These are phyloP conservation scores for Drosophila lacicola DNA, from an alignment of 2,888 invertebrate species.

Conservation along the genomic window DNA sequence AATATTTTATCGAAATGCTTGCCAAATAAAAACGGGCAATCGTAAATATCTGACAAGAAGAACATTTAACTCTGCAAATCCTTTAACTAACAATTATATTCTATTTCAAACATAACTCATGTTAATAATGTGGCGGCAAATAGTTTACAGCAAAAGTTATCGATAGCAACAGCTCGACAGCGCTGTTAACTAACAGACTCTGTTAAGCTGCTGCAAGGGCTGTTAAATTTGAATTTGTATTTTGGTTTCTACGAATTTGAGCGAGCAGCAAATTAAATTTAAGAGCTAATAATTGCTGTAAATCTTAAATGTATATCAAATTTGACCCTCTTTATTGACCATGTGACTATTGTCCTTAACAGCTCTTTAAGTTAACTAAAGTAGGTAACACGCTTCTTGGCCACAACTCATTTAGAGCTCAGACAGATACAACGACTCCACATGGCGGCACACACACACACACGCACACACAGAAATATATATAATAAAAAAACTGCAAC, in stretches of 20 bases:
- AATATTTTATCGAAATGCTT: constrained; percentile 8
- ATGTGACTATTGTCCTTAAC: not conserved
- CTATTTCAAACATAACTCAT: not conserved
- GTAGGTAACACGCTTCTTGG: constrained; percentile 43
- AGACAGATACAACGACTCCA: constrained; percentile 37
- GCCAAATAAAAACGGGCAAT: constrained; percentile 27
- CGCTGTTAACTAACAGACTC: constrained; percentile 30
- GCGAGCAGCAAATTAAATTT: no score
- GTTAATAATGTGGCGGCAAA: constrained; percentile 15
- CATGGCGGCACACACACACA: constrained; percentile 6
- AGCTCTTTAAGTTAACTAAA: constrained; percentile 37
- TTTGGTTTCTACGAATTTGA: not conserved
- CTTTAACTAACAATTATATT: not conserved
- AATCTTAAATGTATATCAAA: not conserved
- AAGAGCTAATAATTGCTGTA: no score
- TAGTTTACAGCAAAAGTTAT: constrained; percentile 4
- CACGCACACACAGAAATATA: not conserved
- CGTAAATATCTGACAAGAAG: no score
- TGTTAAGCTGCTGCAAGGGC: constrained; percentile 1
- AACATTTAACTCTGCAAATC: not conserved
- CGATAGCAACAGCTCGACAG: constrained; percentile 8
- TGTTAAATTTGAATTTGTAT: constrained; percentile 16
- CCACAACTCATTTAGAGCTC: constrained; percentile 68
- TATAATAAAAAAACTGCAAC: constrained; percentile 20
- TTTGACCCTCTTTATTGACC: not conserved